Evolutionary conservation across 2,888 invertebrate genomes (phyloP), one percentile per base, ranked within the genome.

Genomic region (Rhogogaster chlorosoma): DNA sequence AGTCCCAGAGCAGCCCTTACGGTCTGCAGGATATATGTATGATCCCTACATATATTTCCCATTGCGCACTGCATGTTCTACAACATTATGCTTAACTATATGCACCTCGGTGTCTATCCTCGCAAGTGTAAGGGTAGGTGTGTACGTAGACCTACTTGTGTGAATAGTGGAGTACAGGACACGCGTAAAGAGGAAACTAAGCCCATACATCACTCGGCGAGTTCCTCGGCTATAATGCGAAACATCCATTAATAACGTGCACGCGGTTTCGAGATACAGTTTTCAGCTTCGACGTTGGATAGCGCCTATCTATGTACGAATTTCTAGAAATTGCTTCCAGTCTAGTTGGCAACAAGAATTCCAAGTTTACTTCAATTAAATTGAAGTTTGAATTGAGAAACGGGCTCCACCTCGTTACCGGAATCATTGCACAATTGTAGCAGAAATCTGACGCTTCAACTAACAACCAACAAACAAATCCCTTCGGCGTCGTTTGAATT

Each of bases 131-230:
- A 12, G 53, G 45, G 61, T 61, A 61, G 61, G 38, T 38, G 10
- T 26, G 5, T 18, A 22, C 9, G 9, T 71, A 7, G 49, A 77
- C 15, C 26, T 80, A 61, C 22, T 36, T 18, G 45, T 67, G n/a
- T 49, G 67, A 36, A 45, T 67, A 45, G 45, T 18, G 9, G 83
- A 45, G 83, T 18, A 38, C 45, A 12, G 45, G 49, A 70, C 67
- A 83, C 67, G 83, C 83, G 83, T 70, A 83, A 83, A 83, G 83
- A 83, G 83, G 83, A 83, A 83, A 83, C 83, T 67, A 67, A 64
- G 83, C 83, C 83, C 83, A 70, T 83, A 45, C 67, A 83, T 83
- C 83, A 83, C 83, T 42, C 22, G 64, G 83, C 67, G 38, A 83
- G 83, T 83, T 83, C 70, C 67, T 49, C 67, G 29, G 22, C 67